These are phyloP conservation scores for Campylorhamphus procurvoides DNA, from an alignment of 2,113 vertebrate genomes.

Conservation along the genomic window DNA sequence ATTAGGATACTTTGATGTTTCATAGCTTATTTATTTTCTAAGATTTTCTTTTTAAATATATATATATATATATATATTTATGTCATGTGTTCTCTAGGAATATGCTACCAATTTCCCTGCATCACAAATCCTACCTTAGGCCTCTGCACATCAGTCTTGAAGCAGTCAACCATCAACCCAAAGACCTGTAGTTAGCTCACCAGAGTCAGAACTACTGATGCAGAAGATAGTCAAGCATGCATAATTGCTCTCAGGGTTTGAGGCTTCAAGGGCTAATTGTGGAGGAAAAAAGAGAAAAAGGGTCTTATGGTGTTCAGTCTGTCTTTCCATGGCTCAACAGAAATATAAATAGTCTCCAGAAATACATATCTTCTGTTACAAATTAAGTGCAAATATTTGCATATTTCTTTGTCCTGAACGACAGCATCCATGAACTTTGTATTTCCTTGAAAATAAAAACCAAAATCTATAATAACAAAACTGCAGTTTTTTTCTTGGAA, in stretches of 20 bases:
- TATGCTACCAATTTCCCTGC: background rate
- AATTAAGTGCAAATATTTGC: background rate
- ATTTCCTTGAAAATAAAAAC: background rate
- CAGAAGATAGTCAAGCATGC: background rate
- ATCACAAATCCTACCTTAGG: background rate
- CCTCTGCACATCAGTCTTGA: background rate
- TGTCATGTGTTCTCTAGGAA: too few species aligned
- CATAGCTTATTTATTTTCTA: too few species aligned
- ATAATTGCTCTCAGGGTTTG: background rate
- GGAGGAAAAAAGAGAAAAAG: background rate
- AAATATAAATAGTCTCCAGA: background rate
- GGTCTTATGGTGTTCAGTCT: background rate
- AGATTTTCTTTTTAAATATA: too few species aligned
- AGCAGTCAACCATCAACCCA: background rate
- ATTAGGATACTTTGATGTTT: too few species aligned
- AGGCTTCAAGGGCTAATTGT: background rate
- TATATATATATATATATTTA: too few species aligned
- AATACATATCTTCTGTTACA: background rate
- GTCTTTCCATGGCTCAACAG: background rate
- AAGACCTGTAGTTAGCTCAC: background rate
- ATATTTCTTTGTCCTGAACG: background rate
- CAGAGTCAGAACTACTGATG: conserved; percentile 14
- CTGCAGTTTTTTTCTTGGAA: background rate
- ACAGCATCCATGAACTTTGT: background rate
- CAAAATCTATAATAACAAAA: background rate